A percentile compares a stretch with the other conserved stretches of the same genome.
These are phyloP conservation scores for Eospalax fontanierii DNA, from an alignment of 2,797 vertebrate genomes.

Conservation along the genomic window DNA sequence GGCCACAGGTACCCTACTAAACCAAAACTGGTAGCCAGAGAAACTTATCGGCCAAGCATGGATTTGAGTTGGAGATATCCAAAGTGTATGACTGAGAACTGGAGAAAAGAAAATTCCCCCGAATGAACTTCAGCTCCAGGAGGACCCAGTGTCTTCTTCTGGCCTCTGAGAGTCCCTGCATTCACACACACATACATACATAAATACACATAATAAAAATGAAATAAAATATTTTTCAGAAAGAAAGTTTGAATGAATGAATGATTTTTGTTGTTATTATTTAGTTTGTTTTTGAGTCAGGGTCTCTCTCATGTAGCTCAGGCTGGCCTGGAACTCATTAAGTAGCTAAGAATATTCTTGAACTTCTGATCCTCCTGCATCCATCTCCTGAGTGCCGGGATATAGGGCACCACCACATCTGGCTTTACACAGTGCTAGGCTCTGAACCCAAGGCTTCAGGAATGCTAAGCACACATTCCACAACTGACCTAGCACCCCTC, in stretches of 20 bases:
- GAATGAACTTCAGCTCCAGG: no score
- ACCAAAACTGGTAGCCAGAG: not conserved
- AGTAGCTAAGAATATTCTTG: not conserved
- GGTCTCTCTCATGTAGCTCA: not conserved
- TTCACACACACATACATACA: no score
- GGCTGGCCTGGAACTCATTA: not conserved
- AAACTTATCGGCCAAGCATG: not conserved
- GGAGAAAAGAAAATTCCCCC: not conserved
- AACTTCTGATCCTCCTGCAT: no score
- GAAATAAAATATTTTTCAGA: no score
- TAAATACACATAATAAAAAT: no score
- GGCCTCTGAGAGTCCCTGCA: no score
- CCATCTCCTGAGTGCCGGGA: not conserved
- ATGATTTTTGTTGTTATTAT: not conserved
- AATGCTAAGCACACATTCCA: not conserved
- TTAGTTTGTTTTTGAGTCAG: not conserved
- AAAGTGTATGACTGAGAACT: not conserved
- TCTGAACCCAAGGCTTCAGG: not conserved
- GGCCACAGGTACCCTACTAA: not conserved
- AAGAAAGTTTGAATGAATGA: no score
- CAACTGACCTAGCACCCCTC: not conserved
- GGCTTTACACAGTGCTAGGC: not conserved
- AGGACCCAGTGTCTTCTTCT: no score
- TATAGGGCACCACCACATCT: not conserved
- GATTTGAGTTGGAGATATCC: not conserved